Percentiles rank a stretch among this genome's conserved stretches.
phyloP scores from a whole-genome alignment of 2,888 invertebrate species.

The Monopis laevigella region DNA sequence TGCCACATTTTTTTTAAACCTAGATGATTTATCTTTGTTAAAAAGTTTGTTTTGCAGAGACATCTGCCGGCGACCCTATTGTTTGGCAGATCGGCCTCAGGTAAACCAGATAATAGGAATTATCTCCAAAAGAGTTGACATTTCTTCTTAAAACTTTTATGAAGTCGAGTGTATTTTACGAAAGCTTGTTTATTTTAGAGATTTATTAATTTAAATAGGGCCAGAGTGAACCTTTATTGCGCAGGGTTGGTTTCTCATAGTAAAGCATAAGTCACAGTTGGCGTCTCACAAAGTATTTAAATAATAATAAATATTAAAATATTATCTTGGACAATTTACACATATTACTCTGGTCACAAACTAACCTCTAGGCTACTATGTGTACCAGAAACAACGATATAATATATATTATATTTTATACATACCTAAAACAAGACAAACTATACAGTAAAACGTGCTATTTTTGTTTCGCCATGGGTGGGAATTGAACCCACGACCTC shows the following conservation, averaged over 20 bases:
- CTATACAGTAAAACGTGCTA: too few species aligned
- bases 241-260: background rate
- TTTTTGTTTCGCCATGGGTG: too few species aligned
- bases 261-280: background rate
- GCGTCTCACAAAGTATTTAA: background rate
- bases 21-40: slow-evolving; percentile 50
- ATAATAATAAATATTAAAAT: background rate
- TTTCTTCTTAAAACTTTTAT: slow-evolving; percentile 51
- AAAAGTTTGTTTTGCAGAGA: slow-evolving; percentile 61
- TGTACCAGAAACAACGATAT: too few species aligned
- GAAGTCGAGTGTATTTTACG: slow-evolving; percentile 50
- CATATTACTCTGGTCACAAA: too few species aligned
- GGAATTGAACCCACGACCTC: too few species aligned
- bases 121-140: slow-evolving; percentile 59
- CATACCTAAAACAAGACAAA: background rate
- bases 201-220: slow-evolving; percentile 15
- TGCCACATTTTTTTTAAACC: slow-evolving; percentile 37
- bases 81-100: slow-evolving; percentile 47
- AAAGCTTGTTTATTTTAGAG: slow-evolving; percentile 47
- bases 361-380: too few species aligned
- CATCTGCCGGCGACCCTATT: slow-evolving; percentile 55
- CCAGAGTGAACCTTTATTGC: background rate
- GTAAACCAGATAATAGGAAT: slow-evolving; percentile 58
- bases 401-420: background rate
- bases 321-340: background rate